Evolutionary conservation across 2,113 vertebrate genomes (phyloP), one percentile per base, ranked within the genome.

Genomic region (Gyps fulvus): DNA sequence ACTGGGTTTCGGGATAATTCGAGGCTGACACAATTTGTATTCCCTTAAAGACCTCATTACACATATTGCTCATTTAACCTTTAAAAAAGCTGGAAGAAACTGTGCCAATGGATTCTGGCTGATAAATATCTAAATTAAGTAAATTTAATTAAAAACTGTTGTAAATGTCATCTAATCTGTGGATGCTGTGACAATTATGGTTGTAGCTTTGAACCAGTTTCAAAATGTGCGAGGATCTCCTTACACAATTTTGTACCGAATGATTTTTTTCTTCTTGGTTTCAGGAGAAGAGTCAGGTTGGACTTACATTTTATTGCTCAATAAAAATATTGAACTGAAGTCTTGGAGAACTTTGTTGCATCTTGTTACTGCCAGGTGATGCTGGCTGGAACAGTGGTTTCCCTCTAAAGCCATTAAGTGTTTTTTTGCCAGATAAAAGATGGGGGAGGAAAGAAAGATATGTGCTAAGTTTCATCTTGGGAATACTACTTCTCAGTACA

Each of bases 111-210:
- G 82, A 86, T 93, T 94, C 94, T 93, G 84, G 87, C 85, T 90
- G 97, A 96, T 96, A 97, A 96, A 95, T 96, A 94, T 97, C 94
- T 97, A 96, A 95, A 97, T 95, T 96, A 95, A 97, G 95, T 87
- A 95, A 97, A 96, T 96, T 94, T 97, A 96, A 97, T 97, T 93
- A 94, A 97, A 95, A 95, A 81, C 91, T 88, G 78, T 82, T 93
- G 89, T 85, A 93, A 95, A 97, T 96, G 95, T 93, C 93, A 95
- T 93, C 87, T 97, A 89, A 95, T 95, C 91, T 86, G 58, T 90
- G 78, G 78, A 90, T 96, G 87, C 81, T 87, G 73, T 6, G 5
- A 95, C 92, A 95, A 90, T 95, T 93, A 91, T 3, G 55, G 84
- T 66, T 83, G 78, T 67, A 81, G 89, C 78, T 93, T 91, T 97